These are phyloP conservation scores for Mesorhabditis sp. DNA, from an alignment of 2,888 invertebrate species.

Conservation along the genomic window DNA sequence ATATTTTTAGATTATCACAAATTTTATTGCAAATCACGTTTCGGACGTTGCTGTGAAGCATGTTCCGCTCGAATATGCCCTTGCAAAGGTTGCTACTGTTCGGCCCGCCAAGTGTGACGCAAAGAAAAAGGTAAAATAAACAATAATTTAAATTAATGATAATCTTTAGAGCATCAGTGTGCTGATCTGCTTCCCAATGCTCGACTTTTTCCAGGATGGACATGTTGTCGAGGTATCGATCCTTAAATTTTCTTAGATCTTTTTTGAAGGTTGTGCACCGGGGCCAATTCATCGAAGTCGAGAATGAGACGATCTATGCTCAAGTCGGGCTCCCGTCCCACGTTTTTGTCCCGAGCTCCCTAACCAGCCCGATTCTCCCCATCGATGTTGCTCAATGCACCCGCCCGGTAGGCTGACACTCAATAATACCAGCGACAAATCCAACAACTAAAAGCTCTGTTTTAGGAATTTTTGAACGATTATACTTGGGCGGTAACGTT, in stretches of 20 bases:
- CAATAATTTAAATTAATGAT: not conserved
- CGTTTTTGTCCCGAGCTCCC: not conserved
- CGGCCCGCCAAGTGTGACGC: not conserved
- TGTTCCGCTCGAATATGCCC: not conserved
- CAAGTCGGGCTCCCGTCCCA: not conserved
- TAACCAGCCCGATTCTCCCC: not conserved
- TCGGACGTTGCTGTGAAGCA: not conserved
- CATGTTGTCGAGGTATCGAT: not conserved
- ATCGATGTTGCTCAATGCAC: not conserved
- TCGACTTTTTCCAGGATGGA: not conserved
- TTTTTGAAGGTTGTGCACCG: not conserved
- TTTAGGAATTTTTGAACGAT: too few species aligned
- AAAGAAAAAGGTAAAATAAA: not conserved
- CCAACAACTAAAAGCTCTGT: too few species aligned
- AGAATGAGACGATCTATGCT: conserved; percentile 2
- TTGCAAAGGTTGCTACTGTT: not conserved
- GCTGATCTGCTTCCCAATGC: not conserved
- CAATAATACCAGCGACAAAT: too few species aligned
- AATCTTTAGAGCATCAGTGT: not conserved
- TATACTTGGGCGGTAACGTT: too few species aligned
- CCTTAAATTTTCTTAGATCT: not conserved
- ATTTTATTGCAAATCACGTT: not conserved
- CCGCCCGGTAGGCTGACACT: not conserved
- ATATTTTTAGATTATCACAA: conserved; percentile 1
- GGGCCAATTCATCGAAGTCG: conserved; percentile 1